These are phyloP conservation scores for Casuarius casuarius DNA, from an alignment of 2,113 vertebrate genomes.

Conservation along the genomic window DNA sequence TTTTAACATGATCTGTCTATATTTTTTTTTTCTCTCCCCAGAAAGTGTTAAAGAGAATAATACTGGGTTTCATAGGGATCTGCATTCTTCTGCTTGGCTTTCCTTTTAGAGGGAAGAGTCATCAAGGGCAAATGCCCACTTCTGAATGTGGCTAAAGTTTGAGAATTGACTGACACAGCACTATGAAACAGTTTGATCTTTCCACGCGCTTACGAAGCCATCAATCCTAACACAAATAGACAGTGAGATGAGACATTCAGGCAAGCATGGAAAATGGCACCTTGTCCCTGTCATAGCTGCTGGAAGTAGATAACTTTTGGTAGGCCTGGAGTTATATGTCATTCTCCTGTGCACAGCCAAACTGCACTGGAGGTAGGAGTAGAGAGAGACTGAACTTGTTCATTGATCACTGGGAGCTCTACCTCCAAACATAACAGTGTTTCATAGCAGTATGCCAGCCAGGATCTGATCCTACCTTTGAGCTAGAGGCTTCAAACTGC, in stretches of 20 bases:
- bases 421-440: not conserved
- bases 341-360: not conserved
- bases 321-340: not conserved
- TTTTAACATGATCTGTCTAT: not conserved
- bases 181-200: constrained; percentile 43
- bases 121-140: not conserved
- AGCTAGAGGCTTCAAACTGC: not conserved
- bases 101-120: not conserved
- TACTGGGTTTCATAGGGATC: not conserved
- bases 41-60: not conserved
- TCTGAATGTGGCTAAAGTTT: not conserved
- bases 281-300: constrained; percentile 13
- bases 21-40: not conserved
- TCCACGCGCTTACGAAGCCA: not conserved
- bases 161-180: constrained; percentile 26
- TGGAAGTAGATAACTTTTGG: not conserved
- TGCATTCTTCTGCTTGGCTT: not conserved
- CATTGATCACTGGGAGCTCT: accelerated
- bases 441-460: not conserved
- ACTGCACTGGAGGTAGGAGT: not conserved
- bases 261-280: constrained; percentile 55
- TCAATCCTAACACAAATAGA: constrained; percentile 47
- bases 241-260: constrained; percentile 31
- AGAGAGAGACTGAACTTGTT: not conserved
- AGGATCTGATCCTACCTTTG: not conserved